Base-by-base conservation (phyloP, 2,888 invertebrate species). In the Scaptomyza cyrtandrae region DNA sequence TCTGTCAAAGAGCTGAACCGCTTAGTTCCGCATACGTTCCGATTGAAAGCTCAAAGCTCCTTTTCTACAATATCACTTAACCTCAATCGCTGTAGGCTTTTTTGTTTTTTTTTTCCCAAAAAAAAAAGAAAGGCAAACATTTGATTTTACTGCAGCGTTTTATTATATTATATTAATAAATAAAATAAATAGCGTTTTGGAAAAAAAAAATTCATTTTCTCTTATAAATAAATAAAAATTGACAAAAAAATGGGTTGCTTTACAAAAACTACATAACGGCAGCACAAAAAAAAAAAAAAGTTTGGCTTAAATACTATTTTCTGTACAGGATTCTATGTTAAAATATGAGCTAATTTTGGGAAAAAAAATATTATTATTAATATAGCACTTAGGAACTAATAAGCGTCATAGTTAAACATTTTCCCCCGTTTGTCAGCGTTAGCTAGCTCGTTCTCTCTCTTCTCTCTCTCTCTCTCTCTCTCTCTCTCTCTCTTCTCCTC, bases 361-460 rank as follows among this genome's bases (percentile, higher is more conserved):
- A 3, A 24, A 29, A 33, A 19, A 16, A 58, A 37, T 6, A 14
- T 16, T 31, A 16, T 64, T 19, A 6, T 39, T 49, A 37, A 59
- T n/a, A 46, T 75, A 56, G 7, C 60, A 67, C 74, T 87, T 90
- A 90, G 67, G 59, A 89, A 86, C 90, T 90, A 90, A 50, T 81
- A 90, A 90, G 90, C 90, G 90, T 90, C 88, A 83, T 84, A 77
- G 79, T 87, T 81, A 87, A 89, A 86, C 88, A 63, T 90, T 90
- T 89, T 89, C 90, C 90, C 90, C 75, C 79, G 88, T 88, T 90
- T 90, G 91, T 89, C 90, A 90, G 89, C 89, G 84, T 78, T 61
- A 52, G 61, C 69, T 71, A 41, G 54, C 55, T 41, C 39, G 19
- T 39, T 55, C 7, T 45, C 37, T 24, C 31, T 13, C 0, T 13